Evolutionary conservation across 2,888 invertebrate genomes (phyloP).

Genomic region (Acheta domesticus): DNA sequence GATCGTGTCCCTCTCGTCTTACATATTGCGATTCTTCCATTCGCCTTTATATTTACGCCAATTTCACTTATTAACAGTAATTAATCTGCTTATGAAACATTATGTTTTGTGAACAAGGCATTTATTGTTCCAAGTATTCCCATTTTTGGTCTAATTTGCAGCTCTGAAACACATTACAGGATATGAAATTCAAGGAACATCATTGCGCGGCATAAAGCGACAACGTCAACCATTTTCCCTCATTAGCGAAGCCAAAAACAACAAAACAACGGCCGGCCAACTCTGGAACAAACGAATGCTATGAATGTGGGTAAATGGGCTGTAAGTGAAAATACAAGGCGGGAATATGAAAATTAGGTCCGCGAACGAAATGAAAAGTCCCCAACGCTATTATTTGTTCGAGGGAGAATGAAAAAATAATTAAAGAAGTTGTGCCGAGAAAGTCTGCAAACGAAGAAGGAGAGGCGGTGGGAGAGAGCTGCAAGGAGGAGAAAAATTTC

Average conservation of each 20-base stretch:
- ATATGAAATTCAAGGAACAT: too few species aligned
- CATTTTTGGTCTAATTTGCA: too few species aligned
- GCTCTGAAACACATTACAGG: too few species aligned
- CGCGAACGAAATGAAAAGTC: slow-evolving; percentile 1
- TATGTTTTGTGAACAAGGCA: too few species aligned
- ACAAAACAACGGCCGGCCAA: neutral
- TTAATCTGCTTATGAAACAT: too few species aligned
- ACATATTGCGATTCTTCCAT: too few species aligned
- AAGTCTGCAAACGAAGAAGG: neutral
- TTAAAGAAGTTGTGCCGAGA: neutral
- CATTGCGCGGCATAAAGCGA: too few species aligned
- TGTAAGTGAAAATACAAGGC: neutral
- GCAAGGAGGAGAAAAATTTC: neutral
- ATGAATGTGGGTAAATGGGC: neutral
- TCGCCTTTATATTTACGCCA: too few species aligned
- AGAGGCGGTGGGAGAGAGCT: neutral
- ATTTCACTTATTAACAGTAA: too few species aligned
- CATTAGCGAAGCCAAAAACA: neutral
- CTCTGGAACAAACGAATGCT: neutral
- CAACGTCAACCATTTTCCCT: neutral
- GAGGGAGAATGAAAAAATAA: slow-evolving; percentile 10
- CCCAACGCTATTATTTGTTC: slow-evolving; percentile 4
- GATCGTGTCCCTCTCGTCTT: too few species aligned
- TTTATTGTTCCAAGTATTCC: too few species aligned
- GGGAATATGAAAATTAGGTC: slow-evolving; percentile 9